These are phyloP conservation scores for Tholera decimalis DNA, from an alignment of 2,888 invertebrate species.

Conservation along the genomic window DNA sequence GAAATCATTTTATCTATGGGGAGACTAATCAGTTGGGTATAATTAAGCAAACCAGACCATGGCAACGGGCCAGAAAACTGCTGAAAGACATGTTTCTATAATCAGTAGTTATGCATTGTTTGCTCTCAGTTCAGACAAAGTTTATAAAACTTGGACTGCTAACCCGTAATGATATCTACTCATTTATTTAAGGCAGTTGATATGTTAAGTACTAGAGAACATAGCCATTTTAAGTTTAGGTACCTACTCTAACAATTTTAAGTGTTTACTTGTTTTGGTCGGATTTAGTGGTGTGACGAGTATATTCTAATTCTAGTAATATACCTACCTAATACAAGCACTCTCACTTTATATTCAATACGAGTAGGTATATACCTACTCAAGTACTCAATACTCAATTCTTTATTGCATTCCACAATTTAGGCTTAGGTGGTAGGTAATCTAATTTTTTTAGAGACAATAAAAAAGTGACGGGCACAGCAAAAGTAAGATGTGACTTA, in stretches of 20 bases:
- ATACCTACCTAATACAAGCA: too few relatives aligned
- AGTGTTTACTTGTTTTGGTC: too few relatives aligned
- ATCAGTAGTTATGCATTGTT: conserved; percentile 30
- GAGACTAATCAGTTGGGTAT: conserved; percentile 1
- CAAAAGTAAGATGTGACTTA: too few relatives aligned
- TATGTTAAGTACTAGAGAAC: not conserved
- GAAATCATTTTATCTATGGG: not conserved
- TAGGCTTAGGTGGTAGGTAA: too few relatives aligned
- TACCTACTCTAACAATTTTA: not conserved
- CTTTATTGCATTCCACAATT: too few relatives aligned
- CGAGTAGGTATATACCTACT: too few relatives aligned
- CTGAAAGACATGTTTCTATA: conserved; percentile 14
- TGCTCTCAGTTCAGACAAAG: conserved; percentile 33
- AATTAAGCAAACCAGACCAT: conserved; percentile 29
- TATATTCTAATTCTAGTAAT: too few relatives aligned
- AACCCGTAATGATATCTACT: not conserved
- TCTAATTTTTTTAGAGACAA: too few relatives aligned
- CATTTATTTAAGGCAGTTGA: not conserved
- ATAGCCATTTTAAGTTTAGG: not conserved
- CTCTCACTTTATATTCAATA: too few relatives aligned
- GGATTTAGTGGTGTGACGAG: too few relatives aligned
- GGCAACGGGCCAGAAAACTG: conserved; percentile 39
- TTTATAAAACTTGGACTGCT: not conserved
- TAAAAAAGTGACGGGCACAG: too few relatives aligned
- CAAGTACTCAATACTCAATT: too few relatives aligned